phyloP scores from a whole-genome alignment of 2,888 invertebrate genomes.

The Escarpia spicata region DNA sequence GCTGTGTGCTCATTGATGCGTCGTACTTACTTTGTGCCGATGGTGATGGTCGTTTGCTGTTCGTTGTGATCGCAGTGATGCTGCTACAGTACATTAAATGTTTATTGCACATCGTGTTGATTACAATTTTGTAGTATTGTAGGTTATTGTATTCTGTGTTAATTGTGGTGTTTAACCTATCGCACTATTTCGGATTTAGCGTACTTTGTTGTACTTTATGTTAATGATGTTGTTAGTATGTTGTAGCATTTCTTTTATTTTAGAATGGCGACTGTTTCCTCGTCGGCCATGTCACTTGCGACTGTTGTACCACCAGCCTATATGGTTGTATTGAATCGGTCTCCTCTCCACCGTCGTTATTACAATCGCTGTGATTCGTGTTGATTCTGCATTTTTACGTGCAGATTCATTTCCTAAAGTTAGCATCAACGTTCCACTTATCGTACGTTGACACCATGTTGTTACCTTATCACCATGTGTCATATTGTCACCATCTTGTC shows the following conservation, averaged over 20 bases:
- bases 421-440: not conserved
- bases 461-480: not conserved
- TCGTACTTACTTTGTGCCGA: no score
- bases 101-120: not conserved
- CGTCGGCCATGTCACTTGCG: no score
- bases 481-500: slow-evolving; percentile 24
- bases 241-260: not conserved
- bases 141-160: not conserved
- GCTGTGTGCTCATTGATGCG: no score
- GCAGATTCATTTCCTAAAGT: not conserved
- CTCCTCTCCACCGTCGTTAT: not conserved
- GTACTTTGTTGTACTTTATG: not conserved
- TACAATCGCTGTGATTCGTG: not conserved
- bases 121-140: not conserved
- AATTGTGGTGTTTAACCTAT: not conserved
- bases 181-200: no score
- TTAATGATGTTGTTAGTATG: not conserved
- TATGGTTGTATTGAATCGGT: no score
- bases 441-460: slow-evolving; percentile 31
- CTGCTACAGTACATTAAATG: no score
- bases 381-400: not conserved
- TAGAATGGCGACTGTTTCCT: no score
- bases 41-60: no score
- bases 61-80: no score
- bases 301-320: no score